These are phyloP conservation scores for Eremobia ochroleuca DNA, from an alignment of 2,888 invertebrate species.

Conservation along the genomic window DNA sequence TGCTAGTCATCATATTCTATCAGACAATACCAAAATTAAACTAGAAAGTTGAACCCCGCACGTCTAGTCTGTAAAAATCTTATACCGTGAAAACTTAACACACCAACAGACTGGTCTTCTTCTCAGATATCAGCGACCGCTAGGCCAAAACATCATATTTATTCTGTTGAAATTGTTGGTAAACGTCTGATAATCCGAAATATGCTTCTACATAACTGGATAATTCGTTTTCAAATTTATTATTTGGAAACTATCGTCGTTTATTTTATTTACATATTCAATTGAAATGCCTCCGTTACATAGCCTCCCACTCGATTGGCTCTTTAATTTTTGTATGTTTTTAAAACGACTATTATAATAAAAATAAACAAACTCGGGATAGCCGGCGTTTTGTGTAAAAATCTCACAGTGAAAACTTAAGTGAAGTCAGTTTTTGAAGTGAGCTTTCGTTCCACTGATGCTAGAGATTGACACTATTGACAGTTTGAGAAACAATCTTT, in stretches of 20 bases:
- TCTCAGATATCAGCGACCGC: not conserved
- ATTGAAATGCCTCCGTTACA: conserved; percentile 16
- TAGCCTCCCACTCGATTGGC: not conserved
- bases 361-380: not conserved
- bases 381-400: no score
- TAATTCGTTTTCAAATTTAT: conserved; percentile 22
- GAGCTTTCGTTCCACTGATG: not conserved
- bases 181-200: conserved; percentile 9
- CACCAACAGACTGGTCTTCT: not conserved
- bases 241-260: conserved; percentile 25
- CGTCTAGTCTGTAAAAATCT: not conserved
- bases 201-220: conserved; percentile 33
- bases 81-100: not conserved
- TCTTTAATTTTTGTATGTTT: not conserved
- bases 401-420: not conserved
- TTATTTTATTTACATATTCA: conserved; percentile 38
- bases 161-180: conserved; percentile 1
- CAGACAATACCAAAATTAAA: not conserved
- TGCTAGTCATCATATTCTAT: not conserved
- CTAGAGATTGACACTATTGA: no score
- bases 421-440: not conserved
- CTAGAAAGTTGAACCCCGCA: not conserved
- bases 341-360: conserved; percentile 2
- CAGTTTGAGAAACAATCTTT: no score
- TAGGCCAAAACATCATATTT: not conserved